phyloP scores from a whole-genome alignment of 2,113 vertebrate species.

The Heterotis niloticus region DNA sequence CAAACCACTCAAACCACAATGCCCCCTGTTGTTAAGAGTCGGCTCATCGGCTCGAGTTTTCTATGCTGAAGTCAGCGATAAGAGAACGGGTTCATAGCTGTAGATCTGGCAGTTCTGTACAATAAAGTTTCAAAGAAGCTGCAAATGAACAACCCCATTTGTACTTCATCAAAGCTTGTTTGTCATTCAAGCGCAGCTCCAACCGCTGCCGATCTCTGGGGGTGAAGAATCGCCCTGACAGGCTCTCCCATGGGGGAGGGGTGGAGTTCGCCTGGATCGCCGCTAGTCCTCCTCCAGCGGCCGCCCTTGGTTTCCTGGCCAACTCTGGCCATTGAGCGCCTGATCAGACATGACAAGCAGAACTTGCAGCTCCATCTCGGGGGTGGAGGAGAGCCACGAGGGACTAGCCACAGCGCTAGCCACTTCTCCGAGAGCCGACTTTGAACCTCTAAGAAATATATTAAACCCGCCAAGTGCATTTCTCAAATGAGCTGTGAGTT shows the following conservation, averaged over 20 bases:
- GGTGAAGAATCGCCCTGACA: constrained; percentile 47
- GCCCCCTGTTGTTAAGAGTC: no score
- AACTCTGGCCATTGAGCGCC: constrained; percentile 52
- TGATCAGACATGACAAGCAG: constrained; percentile 68
- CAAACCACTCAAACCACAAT: not conserved
- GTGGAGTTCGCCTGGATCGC: constrained; percentile 52
- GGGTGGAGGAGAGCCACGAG: constrained; percentile 25
- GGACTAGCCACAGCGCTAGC: not conserved
- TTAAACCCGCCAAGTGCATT: not conserved
- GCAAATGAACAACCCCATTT: no score
- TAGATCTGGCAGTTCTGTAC: no score
- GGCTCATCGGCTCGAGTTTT: no score
- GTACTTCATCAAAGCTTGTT: no score
- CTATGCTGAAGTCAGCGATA: no score
- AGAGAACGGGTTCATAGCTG: no score
- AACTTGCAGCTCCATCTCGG: constrained; percentile 54
- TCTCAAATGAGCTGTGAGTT: not conserved
- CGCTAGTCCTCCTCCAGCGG: constrained; percentile 57
- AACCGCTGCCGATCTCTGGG: not conserved
- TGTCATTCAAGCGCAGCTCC: no score
- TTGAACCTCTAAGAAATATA: not conserved
- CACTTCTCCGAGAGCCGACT: not conserved
- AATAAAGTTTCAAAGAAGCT: no score
- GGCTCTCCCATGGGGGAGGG: constrained; percentile 37
- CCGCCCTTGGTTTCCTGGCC: constrained; percentile 48